phyloP scores from a whole-genome alignment of 2,113 vertebrate species.

The Cervus canadensis region DNA sequence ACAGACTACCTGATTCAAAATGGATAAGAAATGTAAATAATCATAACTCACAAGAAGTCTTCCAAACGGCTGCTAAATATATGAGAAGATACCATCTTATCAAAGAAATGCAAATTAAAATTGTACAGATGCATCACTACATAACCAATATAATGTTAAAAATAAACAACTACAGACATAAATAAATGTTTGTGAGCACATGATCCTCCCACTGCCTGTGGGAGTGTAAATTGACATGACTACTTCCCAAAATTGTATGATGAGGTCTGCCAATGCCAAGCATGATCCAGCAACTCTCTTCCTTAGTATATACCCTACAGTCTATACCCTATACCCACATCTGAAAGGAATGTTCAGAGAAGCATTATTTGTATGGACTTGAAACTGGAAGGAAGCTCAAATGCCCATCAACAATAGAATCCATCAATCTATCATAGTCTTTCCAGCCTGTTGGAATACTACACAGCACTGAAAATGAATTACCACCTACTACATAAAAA shows the following conservation, averaged over 20 bases:
- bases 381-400: not conserved
- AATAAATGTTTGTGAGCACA: not conserved
- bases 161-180: not conserved
- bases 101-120: not conserved
- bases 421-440: not conserved
- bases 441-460: not conserved
- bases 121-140: fast-evolving
- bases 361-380: not conserved
- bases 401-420: not conserved
- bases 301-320: fast-evolving
- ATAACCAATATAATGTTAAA: not conserved
- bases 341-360: not conserved
- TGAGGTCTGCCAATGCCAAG: fast-evolving
- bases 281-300: not conserved
- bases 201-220: fast-evolving
- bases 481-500: not conserved
- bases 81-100: not conserved
- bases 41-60: too few relatives aligned
- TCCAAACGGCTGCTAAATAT: too few relatives aligned
- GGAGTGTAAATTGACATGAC: fast-evolving
- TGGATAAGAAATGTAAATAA: not conserved
- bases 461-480: too few relatives aligned
- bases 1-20: not conserved
- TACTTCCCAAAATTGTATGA: not conserved
- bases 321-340: not conserved